These are phyloP conservation scores for Oikopleura vanhoeffeni DNA, from an alignment of 23 tunicate genomes.

Conservation along the genomic window DNA sequence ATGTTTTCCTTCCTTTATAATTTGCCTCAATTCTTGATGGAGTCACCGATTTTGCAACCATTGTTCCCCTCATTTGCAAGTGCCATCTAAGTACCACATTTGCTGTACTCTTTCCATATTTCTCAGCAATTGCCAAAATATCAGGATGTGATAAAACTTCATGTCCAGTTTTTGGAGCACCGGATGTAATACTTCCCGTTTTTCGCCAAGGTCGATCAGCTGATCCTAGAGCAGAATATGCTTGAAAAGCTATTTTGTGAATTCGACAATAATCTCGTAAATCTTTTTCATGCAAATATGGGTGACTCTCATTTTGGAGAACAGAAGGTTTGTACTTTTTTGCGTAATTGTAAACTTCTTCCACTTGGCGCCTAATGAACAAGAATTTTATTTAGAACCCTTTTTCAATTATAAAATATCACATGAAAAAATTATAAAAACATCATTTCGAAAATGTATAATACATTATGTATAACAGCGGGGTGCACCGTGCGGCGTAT, in stretches of 20 bases:
- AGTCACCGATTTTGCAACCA: neutral
- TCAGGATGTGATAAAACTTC: constrained; percentile 23
- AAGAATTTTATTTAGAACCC: too few relatives aligned
- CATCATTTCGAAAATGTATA: too few relatives aligned
- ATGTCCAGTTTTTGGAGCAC: constrained; percentile 10
- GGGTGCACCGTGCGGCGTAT: too few relatives aligned
- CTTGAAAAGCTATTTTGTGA: constrained; percentile 12
- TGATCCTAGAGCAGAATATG: neutral
- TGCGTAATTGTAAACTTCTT: neutral
- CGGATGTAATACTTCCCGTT: neutral
- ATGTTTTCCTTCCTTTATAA: too few relatives aligned
- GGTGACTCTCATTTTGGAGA: constrained; percentile 10
- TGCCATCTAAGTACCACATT: constrained; percentile 17
- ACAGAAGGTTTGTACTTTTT: neutral
- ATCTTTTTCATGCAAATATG: neutral
- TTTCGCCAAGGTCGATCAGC: constrained; percentile 13
- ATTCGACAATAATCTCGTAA: neutral
- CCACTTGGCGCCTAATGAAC: neutral
- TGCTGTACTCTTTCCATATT: constrained; percentile 25
- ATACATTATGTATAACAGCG: too few relatives aligned
- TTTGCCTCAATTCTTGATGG: constrained; percentile 3
- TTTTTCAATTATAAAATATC: too few relatives aligned
- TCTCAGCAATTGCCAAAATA: constrained; percentile 21
- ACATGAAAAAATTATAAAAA: too few relatives aligned
- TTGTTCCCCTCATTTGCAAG: neutral